These are phyloP conservation scores for Catostomus latipinnis DNA, from an alignment of 2,797 vertebrate species.

Conservation along the genomic window DNA sequence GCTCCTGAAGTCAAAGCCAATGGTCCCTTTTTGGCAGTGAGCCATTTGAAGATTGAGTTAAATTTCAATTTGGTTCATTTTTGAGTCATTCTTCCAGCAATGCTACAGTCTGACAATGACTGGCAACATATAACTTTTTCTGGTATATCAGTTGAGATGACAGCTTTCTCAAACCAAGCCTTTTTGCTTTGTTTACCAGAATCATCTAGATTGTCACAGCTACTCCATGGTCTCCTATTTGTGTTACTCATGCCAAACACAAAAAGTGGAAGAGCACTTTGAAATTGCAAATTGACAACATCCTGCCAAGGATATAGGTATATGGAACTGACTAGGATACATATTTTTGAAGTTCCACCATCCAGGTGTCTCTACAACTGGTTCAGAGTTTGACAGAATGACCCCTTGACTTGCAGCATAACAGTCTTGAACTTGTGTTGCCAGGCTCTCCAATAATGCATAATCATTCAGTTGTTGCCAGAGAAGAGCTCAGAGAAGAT, in stretches of 20 bases:
- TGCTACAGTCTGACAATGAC: constrained; percentile 74
- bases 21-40: constrained; percentile 81
- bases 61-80: constrained; percentile 71
- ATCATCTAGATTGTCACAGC: constrained; percentile 73
- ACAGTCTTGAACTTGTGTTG: constrained; percentile 63
- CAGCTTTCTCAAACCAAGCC: constrained; percentile 73
- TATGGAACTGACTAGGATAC: constrained; percentile 71
- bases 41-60: constrained; percentile 77
- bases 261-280: constrained; percentile 71
- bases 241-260: constrained; percentile 81
- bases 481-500: constrained; percentile 79
- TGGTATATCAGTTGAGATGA: constrained; percentile 80
- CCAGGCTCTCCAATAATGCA: constrained; percentile 73
- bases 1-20: constrained; percentile 81
- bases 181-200: constrained; percentile 61
- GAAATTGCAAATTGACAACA: constrained; percentile 60
- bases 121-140: constrained; percentile 72
- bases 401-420: constrained; percentile 55
- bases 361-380: constrained; percentile 58
- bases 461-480: constrained; percentile 85
- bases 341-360: constrained; percentile 72
- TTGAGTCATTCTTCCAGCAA: constrained; percentile 64
- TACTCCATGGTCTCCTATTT: constrained; percentile 72
- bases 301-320: constrained; percentile 80
- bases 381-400: constrained; percentile 44